Base-by-base conservation (phyloP, 2,113 vertebrate species). In the Phalacrocorax brasilianus region DNA sequence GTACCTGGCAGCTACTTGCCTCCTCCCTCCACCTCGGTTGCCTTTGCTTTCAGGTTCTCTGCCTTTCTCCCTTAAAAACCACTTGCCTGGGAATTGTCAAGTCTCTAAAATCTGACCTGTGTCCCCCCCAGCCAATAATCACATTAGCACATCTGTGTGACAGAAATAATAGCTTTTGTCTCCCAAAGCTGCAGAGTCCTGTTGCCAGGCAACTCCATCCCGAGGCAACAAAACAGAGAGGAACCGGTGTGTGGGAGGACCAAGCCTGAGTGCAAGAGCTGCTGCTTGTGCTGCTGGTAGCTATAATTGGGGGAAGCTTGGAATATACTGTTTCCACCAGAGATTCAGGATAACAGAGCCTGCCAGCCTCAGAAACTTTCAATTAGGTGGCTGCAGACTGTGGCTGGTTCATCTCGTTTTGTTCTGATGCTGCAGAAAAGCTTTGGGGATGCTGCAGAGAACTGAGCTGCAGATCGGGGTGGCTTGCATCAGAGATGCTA, bases 171-270 rank as follows among this genome's bases (percentile, higher is more conserved):
- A 89, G 97, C 96, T 96, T 98, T 98, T 98, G 97, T 98, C 97
- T 98, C 92, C 94, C 95, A 96, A 95, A 97, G 97, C 96, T 96
- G 95, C 98, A 75, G 95, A 98, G 96, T 94, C 94, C 78, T 85
- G 98, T 98, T 98, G 98, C 98, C 98, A 98, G 90, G 98, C 98
- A 98, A 98, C 98, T 53, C 78, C 88, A 93, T 96, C 94, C 94
- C 28, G 89, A 98, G 97, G 97, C 97, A 97, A 96, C 96, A 94
- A 49, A 96, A 94, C 95, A 88, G 97, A 67, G 82, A 96, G 92
- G 92, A 86, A 90, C 44, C 68, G 91, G 61, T 79, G 87, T 88
- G 91, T 95, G 95, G 94, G 96, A 94, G 93, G 74, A 89, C 88
- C 63, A 38, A 91, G 80, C 92, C 88, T n/a, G 59, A 92, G 83